Conservation (phyloP, 2,797 vertebrate genomes). For the Anas capensis region DNA sequence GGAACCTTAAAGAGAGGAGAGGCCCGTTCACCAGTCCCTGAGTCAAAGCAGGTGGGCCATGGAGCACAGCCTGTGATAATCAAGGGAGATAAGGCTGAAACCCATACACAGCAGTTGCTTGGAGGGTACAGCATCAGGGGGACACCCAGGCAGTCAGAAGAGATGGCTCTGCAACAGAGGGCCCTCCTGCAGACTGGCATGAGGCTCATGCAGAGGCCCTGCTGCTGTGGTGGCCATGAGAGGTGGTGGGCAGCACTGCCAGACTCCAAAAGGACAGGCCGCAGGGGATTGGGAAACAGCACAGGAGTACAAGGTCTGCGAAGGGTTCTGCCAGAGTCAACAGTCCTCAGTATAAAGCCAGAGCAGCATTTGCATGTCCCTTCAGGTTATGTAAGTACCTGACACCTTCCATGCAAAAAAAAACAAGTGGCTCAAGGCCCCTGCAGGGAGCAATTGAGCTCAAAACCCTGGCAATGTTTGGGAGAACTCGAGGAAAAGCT, state of each 20-base stretch:
- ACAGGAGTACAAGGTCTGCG: not conserved
- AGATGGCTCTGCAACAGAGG: not conserved
- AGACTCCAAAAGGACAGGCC: not conserved
- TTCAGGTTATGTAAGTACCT: not conserved
- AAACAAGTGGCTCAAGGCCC: not conserved
- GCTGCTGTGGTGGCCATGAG: not conserved
- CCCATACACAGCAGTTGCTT: not conserved
- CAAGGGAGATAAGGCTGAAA: not conserved
- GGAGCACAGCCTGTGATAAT: not conserved
- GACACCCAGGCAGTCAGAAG: not conserved
- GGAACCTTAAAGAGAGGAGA: not conserved
- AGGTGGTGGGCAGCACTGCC: not conserved
- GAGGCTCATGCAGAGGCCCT: not conserved
- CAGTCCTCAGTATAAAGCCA: not conserved
- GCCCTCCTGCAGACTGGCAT: not conserved
- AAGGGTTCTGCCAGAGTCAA: conserved; percentile 23
- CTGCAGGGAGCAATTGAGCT: not conserved
- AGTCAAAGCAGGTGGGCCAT: not conserved
- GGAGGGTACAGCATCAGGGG: not conserved
- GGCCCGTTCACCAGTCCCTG: not conserved
- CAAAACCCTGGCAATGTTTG: not conserved
- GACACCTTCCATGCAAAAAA: not conserved
- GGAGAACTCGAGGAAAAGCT: not conserved
- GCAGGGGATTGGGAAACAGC: not conserved
- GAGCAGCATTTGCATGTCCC: not conserved